Evolutionary conservation across 53 echinoderm and acorn worm genomes (phyloP).

Genomic region (Pentamera pediparva): DNA sequence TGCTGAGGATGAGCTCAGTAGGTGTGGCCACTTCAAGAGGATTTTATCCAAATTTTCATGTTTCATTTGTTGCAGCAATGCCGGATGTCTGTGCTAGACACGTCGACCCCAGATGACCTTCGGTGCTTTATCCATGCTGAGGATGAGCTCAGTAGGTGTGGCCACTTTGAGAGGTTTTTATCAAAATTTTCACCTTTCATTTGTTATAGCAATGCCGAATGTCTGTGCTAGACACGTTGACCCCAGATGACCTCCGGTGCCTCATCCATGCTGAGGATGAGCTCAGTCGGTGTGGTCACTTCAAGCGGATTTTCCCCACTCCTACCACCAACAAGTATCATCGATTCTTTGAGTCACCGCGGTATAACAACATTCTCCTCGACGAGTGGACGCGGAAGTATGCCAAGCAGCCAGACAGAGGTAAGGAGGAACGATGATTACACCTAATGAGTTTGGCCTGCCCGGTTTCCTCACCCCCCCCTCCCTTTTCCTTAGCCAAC

Average conservation of each 20-base stretch:
- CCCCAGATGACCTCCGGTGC: constrained; percentile 86
- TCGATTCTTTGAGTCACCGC: constrained; percentile 77
- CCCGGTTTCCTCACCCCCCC: background rate
- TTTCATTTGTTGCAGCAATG: constrained; percentile 65
- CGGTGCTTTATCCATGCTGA: constrained; percentile 75
- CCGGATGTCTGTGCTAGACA: constrained; percentile 82
- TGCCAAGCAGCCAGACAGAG: constrained; percentile 63
- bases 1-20: constrained; percentile 83
- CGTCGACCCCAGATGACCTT: constrained; percentile 86
- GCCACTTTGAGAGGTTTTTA: constrained; percentile 45
- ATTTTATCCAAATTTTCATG: constrained; percentile 27
- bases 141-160: constrained; percentile 84
- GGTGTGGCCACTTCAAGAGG: constrained; percentile 67
- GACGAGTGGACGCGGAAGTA: constrained; percentile 91
- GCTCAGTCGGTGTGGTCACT: constrained; percentile 71
- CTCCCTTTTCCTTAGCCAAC: background rate
- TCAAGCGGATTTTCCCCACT: constrained; percentile 66
- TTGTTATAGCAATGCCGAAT: constrained; percentile 78
- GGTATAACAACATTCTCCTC: constrained; percentile 90
- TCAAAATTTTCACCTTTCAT: background rate
- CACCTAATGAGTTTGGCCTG: constrained; percentile 21
- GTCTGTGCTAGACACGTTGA: constrained; percentile 86
- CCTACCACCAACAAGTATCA: constrained; percentile 56
- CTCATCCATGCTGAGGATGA: constrained; percentile 86
- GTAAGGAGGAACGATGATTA: constrained; percentile 31